phyloP scores from a whole-genome alignment of 2,888 invertebrate species.

The Aquatica leii region DNA sequence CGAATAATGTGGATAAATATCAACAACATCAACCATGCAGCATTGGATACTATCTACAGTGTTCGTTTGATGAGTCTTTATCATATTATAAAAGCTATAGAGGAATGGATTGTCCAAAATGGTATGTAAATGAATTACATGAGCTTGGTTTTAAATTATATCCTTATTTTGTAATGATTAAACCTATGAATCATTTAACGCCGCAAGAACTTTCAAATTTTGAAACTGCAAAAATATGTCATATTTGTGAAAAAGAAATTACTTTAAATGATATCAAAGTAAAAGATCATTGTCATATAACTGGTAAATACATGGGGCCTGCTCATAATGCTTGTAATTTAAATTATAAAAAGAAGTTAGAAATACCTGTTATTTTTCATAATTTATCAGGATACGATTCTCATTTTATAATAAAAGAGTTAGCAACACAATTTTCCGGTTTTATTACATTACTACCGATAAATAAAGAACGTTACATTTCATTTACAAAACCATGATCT shows the following conservation, averaged over 20 bases:
- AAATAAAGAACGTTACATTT: background rate
- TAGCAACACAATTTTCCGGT: background rate
- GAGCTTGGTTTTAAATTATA: background rate
- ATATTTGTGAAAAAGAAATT: slow-evolving; percentile 1
- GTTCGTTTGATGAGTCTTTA: background rate
- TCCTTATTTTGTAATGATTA: background rate
- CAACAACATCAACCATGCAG: slow-evolving; percentile 37
- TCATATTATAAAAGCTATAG: slow-evolving; percentile 6
- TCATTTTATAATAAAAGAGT: background rate
- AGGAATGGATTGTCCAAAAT: background rate
- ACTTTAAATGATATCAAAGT: too few relatives aligned
- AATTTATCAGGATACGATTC: background rate
- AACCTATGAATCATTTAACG: background rate
- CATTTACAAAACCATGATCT: background rate
- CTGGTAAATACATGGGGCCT: too few relatives aligned
- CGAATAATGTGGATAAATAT: slow-evolving; percentile 13
- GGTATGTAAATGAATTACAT: slow-evolving; percentile 9
- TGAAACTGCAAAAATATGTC: background rate
- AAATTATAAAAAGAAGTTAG: too few relatives aligned
- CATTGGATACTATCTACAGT: slow-evolving; percentile 41
- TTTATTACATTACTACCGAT: background rate
- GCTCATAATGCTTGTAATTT: too few relatives aligned
- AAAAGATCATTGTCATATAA: too few relatives aligned
- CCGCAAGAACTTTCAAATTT: background rate
- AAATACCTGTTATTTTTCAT: too few relatives aligned